These are phyloP conservation scores for Drosophila orena DNA, from an alignment of 1,140 invertebrate species.

Conservation along the genomic window DNA sequence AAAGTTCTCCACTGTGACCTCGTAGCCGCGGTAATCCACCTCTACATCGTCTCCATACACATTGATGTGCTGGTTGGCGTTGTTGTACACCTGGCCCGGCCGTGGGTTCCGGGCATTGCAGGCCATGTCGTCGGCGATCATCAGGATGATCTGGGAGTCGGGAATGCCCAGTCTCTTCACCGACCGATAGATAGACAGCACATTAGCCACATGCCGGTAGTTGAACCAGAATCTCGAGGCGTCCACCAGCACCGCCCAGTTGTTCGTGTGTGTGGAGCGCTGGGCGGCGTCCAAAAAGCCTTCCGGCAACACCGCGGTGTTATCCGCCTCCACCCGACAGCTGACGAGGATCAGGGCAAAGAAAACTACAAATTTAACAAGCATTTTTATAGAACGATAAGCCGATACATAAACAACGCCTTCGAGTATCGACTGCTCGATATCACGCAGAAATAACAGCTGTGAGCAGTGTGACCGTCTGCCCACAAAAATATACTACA, in stretches of 20 bases:
- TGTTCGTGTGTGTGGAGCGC: conserved; percentile 94
- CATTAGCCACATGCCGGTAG: conserved; percentile 99
- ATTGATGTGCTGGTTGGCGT: conserved; percentile 98
- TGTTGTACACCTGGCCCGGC: conserved; percentile 99
- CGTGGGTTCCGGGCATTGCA: conserved; percentile 99
- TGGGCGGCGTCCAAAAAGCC: conserved; percentile 72
- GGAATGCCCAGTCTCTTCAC: conserved; percentile 99
- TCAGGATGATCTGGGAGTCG: conserved; percentile 98
- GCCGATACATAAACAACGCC: not conserved
- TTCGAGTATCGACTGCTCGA: not conserved
- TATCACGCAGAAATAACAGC: not conserved
- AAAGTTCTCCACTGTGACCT: conserved; percentile 99
- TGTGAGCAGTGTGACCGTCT: conserved; percentile 1
- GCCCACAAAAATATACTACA: no score
- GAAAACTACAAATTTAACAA: not conserved
- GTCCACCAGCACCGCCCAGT: conserved; percentile 99
- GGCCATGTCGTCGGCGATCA: conserved; percentile 99
- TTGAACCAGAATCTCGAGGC: conserved; percentile 99
- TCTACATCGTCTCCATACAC: conserved; percentile 99
- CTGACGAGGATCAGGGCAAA: not conserved
- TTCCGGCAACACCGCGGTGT: conserved; percentile 62
- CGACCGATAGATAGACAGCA: conserved; percentile 98
- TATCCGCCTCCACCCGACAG: conserved; percentile 7
- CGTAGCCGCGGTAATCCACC: conserved; percentile 99
- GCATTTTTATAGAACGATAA: not conserved